These are phyloP conservation scores for Nerophis lumbriciformis DNA, from an alignment of 2,113 vertebrate genomes.

Conservation along the genomic window DNA sequence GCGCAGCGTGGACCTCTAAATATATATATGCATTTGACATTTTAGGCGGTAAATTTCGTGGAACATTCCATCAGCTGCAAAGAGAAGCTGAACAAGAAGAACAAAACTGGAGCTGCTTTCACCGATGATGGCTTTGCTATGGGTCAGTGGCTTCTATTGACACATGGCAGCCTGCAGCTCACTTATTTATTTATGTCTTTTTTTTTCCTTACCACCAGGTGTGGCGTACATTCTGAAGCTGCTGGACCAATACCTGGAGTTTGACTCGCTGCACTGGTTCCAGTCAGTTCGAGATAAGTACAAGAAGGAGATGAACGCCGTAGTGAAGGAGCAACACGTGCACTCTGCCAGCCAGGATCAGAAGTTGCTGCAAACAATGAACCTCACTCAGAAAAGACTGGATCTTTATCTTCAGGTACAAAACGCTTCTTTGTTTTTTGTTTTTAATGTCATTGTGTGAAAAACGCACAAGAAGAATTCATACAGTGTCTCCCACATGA, in stretches of 20 bases:
- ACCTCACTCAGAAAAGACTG: slow-evolving; percentile 94
- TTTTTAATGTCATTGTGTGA: too few species aligned
- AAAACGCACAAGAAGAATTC: too few species aligned
- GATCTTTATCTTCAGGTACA: slow-evolving; percentile 90
- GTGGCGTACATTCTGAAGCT: slow-evolving; percentile 98
- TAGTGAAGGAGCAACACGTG: slow-evolving; percentile 90
- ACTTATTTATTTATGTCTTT: background rate
- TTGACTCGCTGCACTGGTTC: slow-evolving; percentile 98
- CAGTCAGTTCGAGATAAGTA: slow-evolving; percentile 96
- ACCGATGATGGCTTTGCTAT: slow-evolving; percentile 98
- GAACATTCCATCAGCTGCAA: slow-evolving; percentile 97
- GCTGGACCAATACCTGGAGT: slow-evolving; percentile 96
- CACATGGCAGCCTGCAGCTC: background rate
- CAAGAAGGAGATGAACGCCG: slow-evolving; percentile 86
- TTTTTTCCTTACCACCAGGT: slow-evolving; percentile 61
- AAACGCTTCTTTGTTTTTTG: background rate
- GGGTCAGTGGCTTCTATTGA: slow-evolving; percentile 73
- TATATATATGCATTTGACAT: slow-evolving; percentile 1
- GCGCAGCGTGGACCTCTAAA: too few species aligned
- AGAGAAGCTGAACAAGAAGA: slow-evolving; percentile 98
- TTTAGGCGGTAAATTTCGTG: slow-evolving; percentile 93
- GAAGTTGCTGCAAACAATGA: slow-evolving; percentile 96
- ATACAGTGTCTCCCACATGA: too few species aligned
- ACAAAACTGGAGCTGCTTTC: slow-evolving; percentile 94
- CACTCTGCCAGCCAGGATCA: slow-evolving; percentile 89